Base-by-base conservation (phyloP, 2,888 invertebrate species). In the Lymantria monacha region DNA sequence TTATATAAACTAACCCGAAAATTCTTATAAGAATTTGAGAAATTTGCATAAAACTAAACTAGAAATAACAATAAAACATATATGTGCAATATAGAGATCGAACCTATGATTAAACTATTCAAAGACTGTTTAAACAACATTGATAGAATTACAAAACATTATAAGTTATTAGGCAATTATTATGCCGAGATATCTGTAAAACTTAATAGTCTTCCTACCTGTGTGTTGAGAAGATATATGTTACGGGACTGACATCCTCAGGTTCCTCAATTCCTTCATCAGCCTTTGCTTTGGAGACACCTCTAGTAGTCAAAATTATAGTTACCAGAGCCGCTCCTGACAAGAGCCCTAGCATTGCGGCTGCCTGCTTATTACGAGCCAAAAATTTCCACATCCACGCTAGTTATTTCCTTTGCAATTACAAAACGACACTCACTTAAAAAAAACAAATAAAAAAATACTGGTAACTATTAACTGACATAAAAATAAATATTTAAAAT, bases 371-470 rank as follows among this genome's bases (percentile, higher is more conserved):
- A 53, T 90, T 89, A 52, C 72, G 74, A 69, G 76, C 78, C 76
- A 90, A 81, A 79, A 89, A 89, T 60, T 76, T 74, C 87, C 85
- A 91, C 90, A 91, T 91, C 72, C 82, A 87, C 71, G 61, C 60
- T 14, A 46, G 10, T 9, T 33, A 33, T 10, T 10, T 3, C 7
- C 22, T 33, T 33, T 33, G 33, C 10, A 7, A 33, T 33, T 10
- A 40, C 1, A 11, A 46, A 56, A 22, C 22, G 5, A 2, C 22
- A 22, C 22, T 22, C 22, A 22, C 22, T 22, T 22, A 22, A 22
- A 54, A 51, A 44, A 48, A 30, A 22, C 8, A 51, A 11, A 57
- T 44, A n/a, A 38, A 44, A 43, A 40, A 40, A n/a, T 41, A 41
- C 41, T n/a, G n/a, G n/a, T n/a, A n/a, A n/a, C n/a, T 22, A 7